Base-by-base conservation (phyloP, 2,113 vertebrate genomes). In the Noctilio leporinus region DNA sequence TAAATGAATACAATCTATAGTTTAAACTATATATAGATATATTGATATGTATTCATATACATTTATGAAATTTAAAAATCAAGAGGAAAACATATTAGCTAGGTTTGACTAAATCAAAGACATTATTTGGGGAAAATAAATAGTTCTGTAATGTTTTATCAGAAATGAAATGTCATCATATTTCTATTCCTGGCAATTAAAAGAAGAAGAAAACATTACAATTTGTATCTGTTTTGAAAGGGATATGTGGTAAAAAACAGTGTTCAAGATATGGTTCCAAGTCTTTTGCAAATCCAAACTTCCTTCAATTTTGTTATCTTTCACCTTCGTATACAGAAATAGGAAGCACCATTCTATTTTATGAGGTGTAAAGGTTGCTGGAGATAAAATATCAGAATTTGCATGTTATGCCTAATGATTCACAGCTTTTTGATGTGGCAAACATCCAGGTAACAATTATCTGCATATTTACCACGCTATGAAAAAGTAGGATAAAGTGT, bases 211-310 rank as follows among this genome's bases (percentile, higher is more conserved):
- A 92, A 87, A 83, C 45, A 88, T 78, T 77, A 47, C 5, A 57
- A 87, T 85, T 83, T 69, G 62, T 87, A 24, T 82, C 83, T 96
- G 64, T 96, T 97, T 94, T 92, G 84, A 78, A 95, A 97, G 93
- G 81, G 45, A 82, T 73, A 76, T 24, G 9, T 93, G 51, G 26
- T 81, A 30, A 84, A 86, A 94, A 86, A 70, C 26, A 82, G 22
- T 28, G 8, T 93, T 78, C 67, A 45, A 45, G 67, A 92, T 75
- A 4, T 64, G 62, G 24, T 90, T 96, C 95, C 93, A 96, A 95
- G 86, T 89, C 55, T 93, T 96, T 94, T 92, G 89, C 80, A 96
- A 92, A 92, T 84, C 86, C 72, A 87, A 95, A 95, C 57, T 94
- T 94, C 91, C 64, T 95, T 84, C 30, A 49, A 2, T 57, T 86